Evolutionary conservation across 2,113 vertebrate genomes (phyloP), one percentile per base, ranked within the genome.

Genomic region (Carlito syrichta): DNA sequence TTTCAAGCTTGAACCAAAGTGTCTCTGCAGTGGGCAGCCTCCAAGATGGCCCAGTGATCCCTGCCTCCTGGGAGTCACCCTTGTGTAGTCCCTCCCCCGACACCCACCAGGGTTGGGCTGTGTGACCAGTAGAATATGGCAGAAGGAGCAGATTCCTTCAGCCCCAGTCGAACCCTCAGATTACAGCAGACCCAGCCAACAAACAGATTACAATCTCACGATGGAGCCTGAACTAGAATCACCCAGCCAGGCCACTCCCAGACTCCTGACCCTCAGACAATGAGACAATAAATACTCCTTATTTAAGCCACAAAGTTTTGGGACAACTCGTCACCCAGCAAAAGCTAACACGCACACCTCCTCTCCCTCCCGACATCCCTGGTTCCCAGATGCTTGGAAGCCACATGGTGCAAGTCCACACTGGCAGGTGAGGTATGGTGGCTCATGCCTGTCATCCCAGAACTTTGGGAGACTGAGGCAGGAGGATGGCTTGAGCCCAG

Each of bases 151-250:
- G 38, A 12, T 1, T 22, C 54, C 23, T 43, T 7, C n/a, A 2
- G 17, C 14, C 56, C 77, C 40, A 6, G 19, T 4, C 8, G 11
- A 22, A 40, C 40, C 77, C 45, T 71, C 35, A 17, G 32, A 14
- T 13, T 22, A 40, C 20, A 0, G 3, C 3, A 13, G 54, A 20
- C 40, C 50, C 0, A 0, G 27, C 38, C 38, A 14, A 10, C 0
- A 0, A 22, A 9, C 6, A 8, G 35, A 3, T 2, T 20, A 16
- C 11, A 10, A 27, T 22, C 69, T 35, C 6, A 0, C 2, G 35
- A 43, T 43, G 54, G 16, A 13, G 79, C 22, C 48, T 3, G 16
- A 38, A 56, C 77, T 56, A 50, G 50, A 27, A 7, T 2, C 35
- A 58, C 8, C 23, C 79, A 16, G 66, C 45, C 2, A 27, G 30